Conservation (phyloP, 2,888 invertebrate species). For the Bedellia somnulentella region DNA sequence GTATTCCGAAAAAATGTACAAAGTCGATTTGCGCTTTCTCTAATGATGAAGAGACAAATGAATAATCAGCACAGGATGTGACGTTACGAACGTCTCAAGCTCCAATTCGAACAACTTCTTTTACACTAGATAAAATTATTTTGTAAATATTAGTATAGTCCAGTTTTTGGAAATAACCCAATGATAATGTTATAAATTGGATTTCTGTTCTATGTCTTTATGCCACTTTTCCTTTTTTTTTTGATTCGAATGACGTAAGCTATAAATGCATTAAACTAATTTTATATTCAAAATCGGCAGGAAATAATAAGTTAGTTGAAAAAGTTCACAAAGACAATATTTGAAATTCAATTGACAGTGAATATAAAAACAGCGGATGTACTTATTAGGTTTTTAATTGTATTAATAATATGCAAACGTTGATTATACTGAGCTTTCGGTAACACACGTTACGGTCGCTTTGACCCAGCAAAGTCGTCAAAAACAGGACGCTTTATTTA, state of each 20-base stretch:
- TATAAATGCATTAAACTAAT: too few species aligned
- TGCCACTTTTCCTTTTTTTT: too few species aligned
- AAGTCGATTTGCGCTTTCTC: constrained; percentile 48
- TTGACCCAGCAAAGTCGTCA: background rate
- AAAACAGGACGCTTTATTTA: background rate
- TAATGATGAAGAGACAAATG: constrained; percentile 48
- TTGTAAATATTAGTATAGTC: too few species aligned
- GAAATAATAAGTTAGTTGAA: constrained; percentile 21
- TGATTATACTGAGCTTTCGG: too few species aligned
- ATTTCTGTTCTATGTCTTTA: too few species aligned
- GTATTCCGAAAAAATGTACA: constrained; percentile 44
- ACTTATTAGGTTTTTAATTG: constrained; percentile 44
- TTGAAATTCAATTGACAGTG: constrained; percentile 38
- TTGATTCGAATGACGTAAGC: too few species aligned
- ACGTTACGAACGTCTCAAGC: constrained; percentile 46
- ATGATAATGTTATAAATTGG: too few species aligned
- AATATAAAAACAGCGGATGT: constrained; percentile 32
- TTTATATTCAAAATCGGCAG: too few species aligned
- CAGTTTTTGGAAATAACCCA: too few species aligned
- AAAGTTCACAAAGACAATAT: constrained; percentile 24
- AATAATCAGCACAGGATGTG: constrained; percentile 58
- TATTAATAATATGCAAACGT: constrained; percentile 32
- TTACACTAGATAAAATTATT: too few species aligned
- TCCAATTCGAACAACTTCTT: constrained; percentile 54
- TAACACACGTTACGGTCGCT: too few species aligned